Percentiles rank a stretch among this genome's conserved stretches.
Evolutionary conservation across 2,113 vertebrate genomes (phyloP).

Genomic region (Theristicus caerulescens): DNA sequence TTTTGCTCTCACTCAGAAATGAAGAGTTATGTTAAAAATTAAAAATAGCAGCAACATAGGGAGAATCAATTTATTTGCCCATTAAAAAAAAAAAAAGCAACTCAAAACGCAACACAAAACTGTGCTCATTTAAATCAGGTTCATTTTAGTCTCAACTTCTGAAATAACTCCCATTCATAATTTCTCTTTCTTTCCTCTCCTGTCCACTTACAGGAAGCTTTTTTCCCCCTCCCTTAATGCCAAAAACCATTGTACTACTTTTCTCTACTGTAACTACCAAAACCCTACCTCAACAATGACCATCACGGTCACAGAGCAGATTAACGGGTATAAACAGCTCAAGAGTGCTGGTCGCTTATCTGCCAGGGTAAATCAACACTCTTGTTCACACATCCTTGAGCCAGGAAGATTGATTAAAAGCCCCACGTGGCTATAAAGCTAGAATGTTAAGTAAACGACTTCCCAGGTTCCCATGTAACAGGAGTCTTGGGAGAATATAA

Average conservation of each 20-base stretch:
- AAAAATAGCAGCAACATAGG: background rate
- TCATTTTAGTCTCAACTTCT: background rate
- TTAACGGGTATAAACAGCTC: slow-evolving; percentile 30
- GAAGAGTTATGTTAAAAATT: background rate
- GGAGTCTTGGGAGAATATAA: background rate
- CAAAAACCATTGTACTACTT: background rate
- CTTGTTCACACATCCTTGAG: slow-evolving; percentile 40
- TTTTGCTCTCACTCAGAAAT: background rate
- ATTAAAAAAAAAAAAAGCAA: background rate
- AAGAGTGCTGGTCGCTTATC: slow-evolving; percentile 10
- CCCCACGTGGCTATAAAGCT: background rate
- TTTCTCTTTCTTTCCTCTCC: background rate
- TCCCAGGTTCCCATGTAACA: background rate
- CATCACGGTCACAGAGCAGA: background rate
- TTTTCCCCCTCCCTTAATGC: background rate
- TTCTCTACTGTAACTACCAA: background rate
- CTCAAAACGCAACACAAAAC: background rate
- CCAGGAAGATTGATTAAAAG: slow-evolving; percentile 45
- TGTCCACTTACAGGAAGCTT: background rate
- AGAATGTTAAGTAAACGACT: slow-evolving; percentile 23
- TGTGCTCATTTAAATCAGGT: background rate
- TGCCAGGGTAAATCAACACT: slow-evolving; percentile 50
- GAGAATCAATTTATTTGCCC: background rate
- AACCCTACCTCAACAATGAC: background rate
- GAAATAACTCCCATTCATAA: background rate